Base-by-base conservation (phyloP, 2,888 invertebrate genomes). In the Agriopis marginaria region DNA sequence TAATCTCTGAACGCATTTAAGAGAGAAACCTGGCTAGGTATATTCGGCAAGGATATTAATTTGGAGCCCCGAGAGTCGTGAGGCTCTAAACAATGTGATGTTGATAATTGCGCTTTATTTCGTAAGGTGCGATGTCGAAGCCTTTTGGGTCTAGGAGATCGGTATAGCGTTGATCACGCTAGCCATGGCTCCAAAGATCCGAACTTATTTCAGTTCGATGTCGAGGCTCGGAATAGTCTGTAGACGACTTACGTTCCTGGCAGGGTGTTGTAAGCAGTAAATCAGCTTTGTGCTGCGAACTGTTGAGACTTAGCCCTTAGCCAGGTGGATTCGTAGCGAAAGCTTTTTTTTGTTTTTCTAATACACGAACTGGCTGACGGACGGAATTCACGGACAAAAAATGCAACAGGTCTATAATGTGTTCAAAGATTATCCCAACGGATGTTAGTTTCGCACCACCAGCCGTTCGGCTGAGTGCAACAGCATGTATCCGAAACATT, bases 211-310 rank as follows among this genome's bases (percentile, higher is more conserved):
- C 82, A 88, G 87, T 90, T 89, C 90, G 91, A 91, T 89, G 94
- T 91, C 88, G 91, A 90, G 89, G 92, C 92, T 94, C 92, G 89
- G 94, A 95, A 95, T 95, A 94, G 93, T 95, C 91, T 95, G 95
- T 88, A 95, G 92, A 95, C 95, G 95, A 95, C 95, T 94, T 94
- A 88, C 86, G 90, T 95, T 91, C 94, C 91, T 90, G 95, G 93
- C 95, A 91, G 94, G 95, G 95, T 79, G 76, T 74, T 76, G 77
- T 77, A 80, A 79, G 77, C 82, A 81, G 87, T 80, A 76, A 74
- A 79, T 75, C 69, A 72, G 77, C 63, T 40, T 69, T 61, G 63
- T 76, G 74, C 93, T 95, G 95, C 95, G 93, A 95, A 95, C 94
- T 93, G 93, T 95, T 95, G 95, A 95, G 95, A 95, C 95, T 95